Percentiles rank a stretch among this genome's conserved stretches.
These are phyloP conservation scores for Uropsilus gracilis DNA, from an alignment of 2,113 vertebrate species.

Conservation along the genomic window DNA sequence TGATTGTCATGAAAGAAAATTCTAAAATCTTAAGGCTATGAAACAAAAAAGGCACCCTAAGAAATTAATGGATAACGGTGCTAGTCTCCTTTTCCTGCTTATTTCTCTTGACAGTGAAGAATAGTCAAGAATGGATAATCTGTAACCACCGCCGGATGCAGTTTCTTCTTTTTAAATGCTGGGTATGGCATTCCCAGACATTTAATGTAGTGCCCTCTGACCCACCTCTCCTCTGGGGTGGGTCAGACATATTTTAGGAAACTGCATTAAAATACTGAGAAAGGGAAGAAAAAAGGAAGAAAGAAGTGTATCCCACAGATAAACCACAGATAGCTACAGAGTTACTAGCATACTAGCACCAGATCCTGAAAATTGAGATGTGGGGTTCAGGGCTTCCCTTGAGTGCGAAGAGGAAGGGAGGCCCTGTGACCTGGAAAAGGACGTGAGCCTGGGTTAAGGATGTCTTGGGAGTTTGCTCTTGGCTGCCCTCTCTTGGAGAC, in stretches of 20 bases:
- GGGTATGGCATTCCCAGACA: not conserved
- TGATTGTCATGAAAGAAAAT: not conserved
- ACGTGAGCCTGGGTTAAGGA: not conserved
- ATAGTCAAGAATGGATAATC: not conserved
- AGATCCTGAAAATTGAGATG: no score
- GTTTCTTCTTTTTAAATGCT: no score
- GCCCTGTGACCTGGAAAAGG: not conserved
- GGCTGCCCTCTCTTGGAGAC: not conserved
- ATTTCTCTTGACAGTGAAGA: not conserved
- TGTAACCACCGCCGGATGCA: not conserved
- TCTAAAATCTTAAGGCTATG: slow-evolving; percentile 35
- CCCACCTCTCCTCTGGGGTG: fast-evolving
- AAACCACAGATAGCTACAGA: no score
- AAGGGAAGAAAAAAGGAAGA: not conserved
- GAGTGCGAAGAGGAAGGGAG: not conserved
- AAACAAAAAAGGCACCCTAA: not conserved
- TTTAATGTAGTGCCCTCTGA: not conserved
- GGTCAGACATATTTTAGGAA: not conserved
- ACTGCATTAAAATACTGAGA: not conserved
- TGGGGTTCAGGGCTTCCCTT: not conserved
- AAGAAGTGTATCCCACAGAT: not conserved
- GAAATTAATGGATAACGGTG: not conserved
- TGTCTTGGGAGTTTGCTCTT: not conserved
- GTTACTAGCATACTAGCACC: no score
- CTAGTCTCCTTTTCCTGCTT: not conserved